Evolutionary conservation across 2,797 vertebrate species (phyloP).

Genomic region (Macrochelys suwanniensis): DNA sequence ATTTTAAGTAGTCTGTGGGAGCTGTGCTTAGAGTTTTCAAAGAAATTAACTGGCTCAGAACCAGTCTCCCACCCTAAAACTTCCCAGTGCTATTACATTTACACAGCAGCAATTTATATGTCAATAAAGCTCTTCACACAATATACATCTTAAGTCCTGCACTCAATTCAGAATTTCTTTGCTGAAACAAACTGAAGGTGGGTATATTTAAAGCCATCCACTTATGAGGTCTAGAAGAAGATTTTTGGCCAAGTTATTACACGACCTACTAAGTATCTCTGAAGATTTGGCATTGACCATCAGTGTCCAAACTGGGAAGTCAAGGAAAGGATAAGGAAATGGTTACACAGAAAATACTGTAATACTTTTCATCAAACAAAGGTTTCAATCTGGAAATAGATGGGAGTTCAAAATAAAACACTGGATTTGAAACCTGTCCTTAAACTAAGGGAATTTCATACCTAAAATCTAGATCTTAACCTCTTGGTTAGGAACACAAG

Average conservation of each 20-base stretch:
- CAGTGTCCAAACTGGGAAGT: not conserved
- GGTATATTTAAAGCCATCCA: not conserved
- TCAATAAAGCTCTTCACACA: not conserved
- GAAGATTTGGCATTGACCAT: not conserved
- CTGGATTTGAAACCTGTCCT: not conserved
- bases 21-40: not conserved
- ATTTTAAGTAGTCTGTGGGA: not conserved
- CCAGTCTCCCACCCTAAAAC: not conserved
- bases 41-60: not conserved
- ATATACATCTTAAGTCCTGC: not conserved
- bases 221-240: not conserved
- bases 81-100: not conserved
- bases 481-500: not conserved
- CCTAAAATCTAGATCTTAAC: not conserved
- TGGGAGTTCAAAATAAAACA: not conserved
- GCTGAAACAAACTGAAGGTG: not conserved
- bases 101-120: not conserved
- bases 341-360: not conserved
- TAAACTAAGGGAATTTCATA: not conserved
- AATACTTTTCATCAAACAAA: not conserved
- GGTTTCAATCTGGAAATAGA: not conserved
- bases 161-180: not conserved
- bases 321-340: not conserved
- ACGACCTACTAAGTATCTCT: not conserved
- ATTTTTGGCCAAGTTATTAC: not conserved